Percentiles rank a stretch among this genome's conserved stretches.
These are phyloP conservation scores for Tetramorium simillimum DNA, from an alignment of 1,140 invertebrate species.

Conservation along the genomic window DNA sequence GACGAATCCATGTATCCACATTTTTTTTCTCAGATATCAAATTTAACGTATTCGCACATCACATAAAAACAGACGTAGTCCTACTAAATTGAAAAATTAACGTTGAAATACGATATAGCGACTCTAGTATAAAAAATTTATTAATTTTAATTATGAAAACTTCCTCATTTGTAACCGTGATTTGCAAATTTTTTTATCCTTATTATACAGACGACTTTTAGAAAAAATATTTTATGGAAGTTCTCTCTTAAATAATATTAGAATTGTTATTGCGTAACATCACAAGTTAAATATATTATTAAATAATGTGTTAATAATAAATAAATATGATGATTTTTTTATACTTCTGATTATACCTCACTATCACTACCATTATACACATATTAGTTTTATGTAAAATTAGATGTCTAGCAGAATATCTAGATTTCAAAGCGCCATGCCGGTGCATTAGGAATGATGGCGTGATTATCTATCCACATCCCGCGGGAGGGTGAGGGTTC, in stretches of 20 bases:
- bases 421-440: conserved; percentile 33
- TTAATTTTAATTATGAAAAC: background rate
- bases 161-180: background rate
- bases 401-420: background rate
- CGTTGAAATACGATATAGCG: background rate
- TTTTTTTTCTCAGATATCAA: background rate
- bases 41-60: background rate
- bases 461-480: conserved; percentile 74
- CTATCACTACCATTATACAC: background rate
- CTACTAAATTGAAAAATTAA: conserved; percentile 3
- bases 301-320: background rate
- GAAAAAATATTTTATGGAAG: background rate
- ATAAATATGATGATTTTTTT: background rate
- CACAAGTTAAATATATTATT: background rate
- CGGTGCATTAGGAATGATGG: conserved; percentile 73
- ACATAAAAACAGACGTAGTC: background rate
- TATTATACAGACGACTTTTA: background rate
- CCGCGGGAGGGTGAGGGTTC: conserved; percentile 67
- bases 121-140: background rate
- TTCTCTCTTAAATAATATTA: background rate
- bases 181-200: background rate
- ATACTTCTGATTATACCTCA: background rate
- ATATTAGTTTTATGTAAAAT: background rate
- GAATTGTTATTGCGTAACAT: background rate
- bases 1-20: background rate